These are phyloP conservation scores for Tiphia femorata DNA, from an alignment of 2,888 invertebrate genomes.

Conservation along the genomic window DNA sequence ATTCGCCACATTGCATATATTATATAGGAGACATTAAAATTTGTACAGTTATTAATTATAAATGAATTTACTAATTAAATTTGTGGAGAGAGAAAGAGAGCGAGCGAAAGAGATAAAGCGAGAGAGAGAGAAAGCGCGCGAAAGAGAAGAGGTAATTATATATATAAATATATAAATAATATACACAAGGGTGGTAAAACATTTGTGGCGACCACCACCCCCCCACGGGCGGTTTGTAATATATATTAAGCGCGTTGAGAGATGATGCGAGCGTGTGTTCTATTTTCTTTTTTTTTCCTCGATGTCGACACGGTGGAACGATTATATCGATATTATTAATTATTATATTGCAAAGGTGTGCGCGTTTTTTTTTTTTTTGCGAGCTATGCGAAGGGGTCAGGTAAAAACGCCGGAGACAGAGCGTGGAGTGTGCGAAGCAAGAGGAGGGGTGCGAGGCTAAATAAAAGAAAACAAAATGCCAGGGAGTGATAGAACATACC, in stretches of 20 bases:
- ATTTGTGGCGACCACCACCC: too few relatives aligned
- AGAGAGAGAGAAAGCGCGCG: too few relatives aligned
- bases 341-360: constrained; percentile 1
- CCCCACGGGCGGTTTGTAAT: constrained; percentile 57
- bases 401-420: neutral
- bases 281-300: too few relatives aligned
- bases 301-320: too few relatives aligned
- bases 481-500: constrained; percentile 1
- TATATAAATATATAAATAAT: constrained; percentile 54
- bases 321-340: constrained; percentile 9
- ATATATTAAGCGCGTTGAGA: constrained; percentile 45
- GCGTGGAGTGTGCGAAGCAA: neutral
- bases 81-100: too few relatives aligned
- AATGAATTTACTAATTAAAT: constrained; percentile 67
- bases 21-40: constrained; percentile 68
- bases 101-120: too few relatives aligned
- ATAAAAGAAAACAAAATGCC: constrained; percentile 12
- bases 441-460: neutral
- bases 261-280: too few relatives aligned
- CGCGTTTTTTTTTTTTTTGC: constrained; percentile 5
- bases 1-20: constrained; percentile 60
- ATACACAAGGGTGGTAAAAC: constrained; percentile 41
- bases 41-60: constrained; percentile 69
- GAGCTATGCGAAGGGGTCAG: neutral
- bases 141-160: constrained; percentile 55